Evolutionary conservation across 1,140 invertebrate genomes (phyloP).

Genomic region (Camponotus pennsylvanicus): DNA sequence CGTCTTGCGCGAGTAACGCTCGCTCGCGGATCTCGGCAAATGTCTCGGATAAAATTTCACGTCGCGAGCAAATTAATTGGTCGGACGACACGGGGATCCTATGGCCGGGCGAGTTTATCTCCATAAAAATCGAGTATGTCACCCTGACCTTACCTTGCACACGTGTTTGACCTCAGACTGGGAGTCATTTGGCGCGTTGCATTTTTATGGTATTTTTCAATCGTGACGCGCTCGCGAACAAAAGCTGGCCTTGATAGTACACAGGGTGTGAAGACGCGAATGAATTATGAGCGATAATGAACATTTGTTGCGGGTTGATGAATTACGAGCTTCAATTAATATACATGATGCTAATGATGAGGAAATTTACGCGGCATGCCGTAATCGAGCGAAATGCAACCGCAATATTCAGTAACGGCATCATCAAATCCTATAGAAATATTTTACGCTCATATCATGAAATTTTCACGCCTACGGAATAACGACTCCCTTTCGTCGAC

Average conservation of each 20-base stretch:
- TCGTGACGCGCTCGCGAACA: not conserved
- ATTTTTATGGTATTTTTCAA: constrained; percentile 36
- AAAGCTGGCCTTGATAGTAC: constrained; percentile 36
- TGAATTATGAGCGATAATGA: constrained; percentile 73
- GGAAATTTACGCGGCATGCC: constrained; percentile 70
- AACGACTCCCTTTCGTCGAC: not conserved
- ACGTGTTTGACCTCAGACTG: not conserved
- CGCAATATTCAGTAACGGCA: constrained; percentile 54
- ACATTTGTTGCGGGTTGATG: constrained; percentile 66
- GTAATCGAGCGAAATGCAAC: constrained; percentile 70
- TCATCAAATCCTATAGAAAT: constrained; percentile 59
- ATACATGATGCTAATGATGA: constrained; percentile 72
- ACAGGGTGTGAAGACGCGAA: constrained; percentile 63
- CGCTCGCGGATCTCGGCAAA: constrained; percentile 58
- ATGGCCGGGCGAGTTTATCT: not conserved
- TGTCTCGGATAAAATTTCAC: constrained; percentile 55
- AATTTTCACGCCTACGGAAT: constrained; percentile 13
- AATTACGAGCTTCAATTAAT: constrained; percentile 72
- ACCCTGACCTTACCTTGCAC: not conserved
- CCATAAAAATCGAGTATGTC: constrained; percentile 5
- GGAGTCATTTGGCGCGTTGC: not conserved
- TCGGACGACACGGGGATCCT: not conserved
- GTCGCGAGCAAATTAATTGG: constrained; percentile 4
- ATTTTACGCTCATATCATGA: not conserved
- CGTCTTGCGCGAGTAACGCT: constrained; percentile 65